phyloP scores from a whole-genome alignment of 2,797 vertebrate species.

The Pipistrellus pygmaeus region DNA sequence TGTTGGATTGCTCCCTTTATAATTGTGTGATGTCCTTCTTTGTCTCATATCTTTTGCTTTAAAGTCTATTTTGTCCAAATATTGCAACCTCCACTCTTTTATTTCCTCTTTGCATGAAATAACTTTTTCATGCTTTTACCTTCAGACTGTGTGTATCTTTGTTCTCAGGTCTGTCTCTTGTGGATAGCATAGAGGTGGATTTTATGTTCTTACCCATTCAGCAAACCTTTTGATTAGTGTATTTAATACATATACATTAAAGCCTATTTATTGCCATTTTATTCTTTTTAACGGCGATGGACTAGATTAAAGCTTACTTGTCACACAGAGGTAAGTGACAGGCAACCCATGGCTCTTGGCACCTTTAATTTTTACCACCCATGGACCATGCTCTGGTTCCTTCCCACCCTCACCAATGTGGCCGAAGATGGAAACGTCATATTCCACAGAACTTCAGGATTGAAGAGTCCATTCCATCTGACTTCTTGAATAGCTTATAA shows the following conservation, averaged over 20 bases:
- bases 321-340: not conserved
- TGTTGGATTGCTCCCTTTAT: too few species aligned
- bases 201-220: not conserved
- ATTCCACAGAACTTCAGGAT: not conserved
- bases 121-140: not conserved
- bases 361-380: not conserved
- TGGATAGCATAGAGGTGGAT: not conserved
- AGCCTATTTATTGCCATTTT: not conserved
- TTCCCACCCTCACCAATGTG: slow-evolving; percentile 58
- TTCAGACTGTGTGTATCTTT: too few species aligned
- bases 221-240: not conserved
- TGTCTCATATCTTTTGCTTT: not conserved
- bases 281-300: not conserved
- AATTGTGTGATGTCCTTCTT: not conserved
- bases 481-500: not conserved
- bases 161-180: not conserved
- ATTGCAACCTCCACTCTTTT: not conserved
- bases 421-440: slow-evolving; percentile 68
- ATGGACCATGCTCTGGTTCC: not conserved
- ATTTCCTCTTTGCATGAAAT: not conserved
- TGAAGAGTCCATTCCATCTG: not conserved
- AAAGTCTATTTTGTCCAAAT: not conserved
- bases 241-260: not conserved
- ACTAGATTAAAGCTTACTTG: not conserved
- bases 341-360: not conserved